These are phyloP conservation scores for Phalacrocorax carbo DNA, from an alignment of 2,113 vertebrate species.

Conservation along the genomic window DNA sequence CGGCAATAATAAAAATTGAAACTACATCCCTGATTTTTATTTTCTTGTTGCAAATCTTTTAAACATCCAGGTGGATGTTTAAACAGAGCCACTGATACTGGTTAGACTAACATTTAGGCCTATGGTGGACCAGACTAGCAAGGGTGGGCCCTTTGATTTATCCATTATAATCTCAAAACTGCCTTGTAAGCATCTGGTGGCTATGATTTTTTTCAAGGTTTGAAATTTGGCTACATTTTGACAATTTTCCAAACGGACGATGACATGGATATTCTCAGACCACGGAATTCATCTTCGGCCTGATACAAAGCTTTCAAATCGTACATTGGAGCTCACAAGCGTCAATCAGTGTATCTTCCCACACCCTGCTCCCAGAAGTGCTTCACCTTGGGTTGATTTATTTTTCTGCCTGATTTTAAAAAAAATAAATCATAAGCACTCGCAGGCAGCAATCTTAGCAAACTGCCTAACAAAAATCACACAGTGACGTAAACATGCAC, in stretches of 20 bases:
- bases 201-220: not conserved
- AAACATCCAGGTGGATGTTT: not conserved
- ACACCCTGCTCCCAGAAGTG: not conserved
- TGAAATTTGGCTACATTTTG: not conserved
- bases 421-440: not conserved
- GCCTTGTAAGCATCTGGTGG: not conserved
- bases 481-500: not conserved
- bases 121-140: not conserved
- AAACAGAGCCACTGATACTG: not conserved
- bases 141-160: not conserved
- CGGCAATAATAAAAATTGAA: not conserved
- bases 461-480: not conserved
- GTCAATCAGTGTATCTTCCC: not conserved
- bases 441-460: not conserved
- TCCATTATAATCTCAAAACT: not conserved
- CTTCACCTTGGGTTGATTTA: not conserved
- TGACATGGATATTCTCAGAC: not conserved
- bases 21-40: not conserved
- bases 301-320: not conserved
- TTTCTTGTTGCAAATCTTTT: not conserved
- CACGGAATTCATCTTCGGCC: not conserved
- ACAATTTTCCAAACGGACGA: not conserved
- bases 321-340: not conserved
- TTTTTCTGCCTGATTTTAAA: not conserved
- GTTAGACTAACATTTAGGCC: not conserved